Percentiles rank a stretch among this genome's conserved stretches.
These are phyloP conservation scores for Urocitellus parryii DNA, from an alignment of 2,113 vertebrate genomes.

Conservation along the genomic window DNA sequence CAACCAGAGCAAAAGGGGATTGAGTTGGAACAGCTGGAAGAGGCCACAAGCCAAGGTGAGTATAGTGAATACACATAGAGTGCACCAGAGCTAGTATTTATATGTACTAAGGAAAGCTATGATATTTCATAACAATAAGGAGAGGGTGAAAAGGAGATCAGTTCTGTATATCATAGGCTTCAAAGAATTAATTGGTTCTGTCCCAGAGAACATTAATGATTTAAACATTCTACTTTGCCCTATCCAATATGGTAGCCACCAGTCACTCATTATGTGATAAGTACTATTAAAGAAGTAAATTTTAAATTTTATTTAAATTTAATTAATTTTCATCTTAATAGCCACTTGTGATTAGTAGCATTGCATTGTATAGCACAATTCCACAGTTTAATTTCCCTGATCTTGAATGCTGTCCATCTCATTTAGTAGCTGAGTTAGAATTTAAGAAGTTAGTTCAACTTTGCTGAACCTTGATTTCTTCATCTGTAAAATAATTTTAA, in stretches of 20 bases:
- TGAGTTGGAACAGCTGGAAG: background rate
- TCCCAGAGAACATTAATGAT: no score
- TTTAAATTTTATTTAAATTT: background rate
- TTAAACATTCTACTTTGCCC: no score
- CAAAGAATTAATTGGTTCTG: fast-evolving
- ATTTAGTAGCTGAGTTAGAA: background rate
- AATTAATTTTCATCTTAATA: slow-evolving; percentile 23
- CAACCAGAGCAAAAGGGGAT: background rate
- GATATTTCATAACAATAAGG: background rate
- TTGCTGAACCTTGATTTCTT: background rate
- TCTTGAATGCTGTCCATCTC: background rate
- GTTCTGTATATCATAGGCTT: background rate
- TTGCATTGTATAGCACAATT: background rate
- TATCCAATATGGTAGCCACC: background rate
- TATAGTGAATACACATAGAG: no score
- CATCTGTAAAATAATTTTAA: background rate
- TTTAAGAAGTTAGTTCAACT: background rate
- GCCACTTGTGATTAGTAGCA: background rate
- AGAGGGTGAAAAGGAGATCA: fast-evolving
- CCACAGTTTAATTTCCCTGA: background rate
- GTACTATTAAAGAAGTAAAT: background rate
- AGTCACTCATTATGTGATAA: background rate
- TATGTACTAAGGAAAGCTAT: background rate
- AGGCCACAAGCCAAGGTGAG: background rate
- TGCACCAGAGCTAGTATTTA: background rate